A percentile compares a stretch with the other conserved stretches of the same genome.
Conservation (phyloP, 2,113 vertebrate species). For the Cololabis saira region DNA sequence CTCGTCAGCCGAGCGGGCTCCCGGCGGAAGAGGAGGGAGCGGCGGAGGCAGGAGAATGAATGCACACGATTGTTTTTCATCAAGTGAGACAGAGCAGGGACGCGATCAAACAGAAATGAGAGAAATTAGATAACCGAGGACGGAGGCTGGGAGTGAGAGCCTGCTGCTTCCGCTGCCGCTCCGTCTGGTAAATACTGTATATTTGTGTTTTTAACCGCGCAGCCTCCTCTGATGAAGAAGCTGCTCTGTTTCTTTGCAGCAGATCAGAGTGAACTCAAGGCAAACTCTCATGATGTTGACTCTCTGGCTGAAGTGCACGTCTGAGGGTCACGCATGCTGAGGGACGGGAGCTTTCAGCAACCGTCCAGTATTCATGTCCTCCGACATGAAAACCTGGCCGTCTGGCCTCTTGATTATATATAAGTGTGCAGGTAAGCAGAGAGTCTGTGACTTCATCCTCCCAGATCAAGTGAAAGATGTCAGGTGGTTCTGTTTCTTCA, state of each 20-base stretch:
- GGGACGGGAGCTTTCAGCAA: slow-evolving; percentile 12
- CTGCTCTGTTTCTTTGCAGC: slow-evolving; percentile 6
- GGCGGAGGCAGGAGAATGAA: slow-evolving; percentile 56
- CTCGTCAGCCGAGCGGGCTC: slow-evolving; percentile 43
- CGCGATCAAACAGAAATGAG: slow-evolving; percentile 53
- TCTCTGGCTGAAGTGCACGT: slow-evolving; percentile 2
- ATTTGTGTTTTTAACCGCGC: slow-evolving; percentile 31
- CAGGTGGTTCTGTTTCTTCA: slow-evolving; percentile 43
- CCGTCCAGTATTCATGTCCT: slow-evolving; percentile 39
- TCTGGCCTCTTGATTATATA: slow-evolving; percentile 34
- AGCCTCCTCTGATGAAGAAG: neutral
- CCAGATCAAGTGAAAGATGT: slow-evolving; percentile 44
- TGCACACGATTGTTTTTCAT: slow-evolving; percentile 67
- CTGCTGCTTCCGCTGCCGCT: slow-evolving; percentile 19
- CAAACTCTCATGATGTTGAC: slow-evolving; percentile 14
- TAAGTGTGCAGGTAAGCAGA: slow-evolving; percentile 36
- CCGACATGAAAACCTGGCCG: slow-evolving; percentile 14
- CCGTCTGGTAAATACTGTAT: slow-evolving; percentile 26
- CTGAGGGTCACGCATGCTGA: slow-evolving; percentile 4
- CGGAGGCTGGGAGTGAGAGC: slow-evolving; percentile 23
- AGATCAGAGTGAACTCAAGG: slow-evolving; percentile 24
- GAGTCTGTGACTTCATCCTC: slow-evolving; percentile 15
- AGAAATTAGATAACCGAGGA: slow-evolving; percentile 55
- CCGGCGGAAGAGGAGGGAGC: slow-evolving; percentile 53
- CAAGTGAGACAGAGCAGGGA: slow-evolving; percentile 49